Base-by-base conservation (phyloP, 1,140 invertebrate genomes). In the Magallana ariakensis region DNA sequence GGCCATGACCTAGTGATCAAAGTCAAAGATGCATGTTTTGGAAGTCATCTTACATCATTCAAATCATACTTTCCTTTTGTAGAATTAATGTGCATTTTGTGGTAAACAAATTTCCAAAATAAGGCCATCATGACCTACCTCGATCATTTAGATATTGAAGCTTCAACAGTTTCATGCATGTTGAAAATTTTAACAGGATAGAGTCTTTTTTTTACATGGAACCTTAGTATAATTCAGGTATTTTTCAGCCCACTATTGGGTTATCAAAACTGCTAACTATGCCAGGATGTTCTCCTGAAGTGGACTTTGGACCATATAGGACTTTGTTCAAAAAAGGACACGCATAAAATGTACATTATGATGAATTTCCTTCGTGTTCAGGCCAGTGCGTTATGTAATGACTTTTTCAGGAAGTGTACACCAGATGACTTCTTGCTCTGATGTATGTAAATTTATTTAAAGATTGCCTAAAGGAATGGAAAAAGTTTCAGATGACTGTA, bases 401-500 rank as follows among this genome's bases (percentile, higher is more conserved):
- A 75, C 66, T 75, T 75, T 75, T 26, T 13, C 19, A 75, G 66
- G 66, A 75, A 75, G 22, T 75, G 22, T 75, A 75, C 22, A 75
- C 66, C 66, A 46, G 26, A 26, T 75, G 66, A 75, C 66, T 11
- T 75, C 66, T 75, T 33, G 22, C 66, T 75, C 66, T 75, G 66
- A 26, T 33, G 22, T 75, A 75, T 75, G 66, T 75, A 11, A 75
- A 75, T 75, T 75, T 75, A 75, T 75, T 75, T 75, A 75, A 75
- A 75, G 22, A 19, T 75, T 75, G 66, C 66, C 66, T 11, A 75
- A 75, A 75, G 22, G 26, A 22, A 22, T 26, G 19, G 26, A 75
- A 75, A 75, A 75, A 75, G 66, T 75, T 75, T 75, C 66, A 75
- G 66, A 75, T 75, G 66, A 26, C 66, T 33, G 22, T 75, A 75